phyloP scores from a whole-genome alignment of 23 tunicate species.

The Trididemnum miniatum region DNA sequence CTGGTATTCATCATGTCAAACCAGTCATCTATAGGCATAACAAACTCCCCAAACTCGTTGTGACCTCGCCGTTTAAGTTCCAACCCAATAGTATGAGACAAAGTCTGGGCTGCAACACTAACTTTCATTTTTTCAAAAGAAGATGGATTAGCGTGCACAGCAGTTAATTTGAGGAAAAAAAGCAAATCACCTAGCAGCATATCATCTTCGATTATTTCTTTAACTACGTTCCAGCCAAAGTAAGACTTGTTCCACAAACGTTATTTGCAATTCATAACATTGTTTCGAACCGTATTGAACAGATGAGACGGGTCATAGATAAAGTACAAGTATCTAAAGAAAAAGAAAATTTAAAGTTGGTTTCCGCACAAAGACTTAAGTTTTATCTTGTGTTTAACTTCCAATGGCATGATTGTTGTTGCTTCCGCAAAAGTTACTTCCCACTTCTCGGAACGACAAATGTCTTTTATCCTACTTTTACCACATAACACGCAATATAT shows the following conservation, averaged over 20 bases:
- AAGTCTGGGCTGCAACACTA: not conserved
- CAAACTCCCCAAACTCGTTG: not conserved
- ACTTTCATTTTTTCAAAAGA: not conserved
- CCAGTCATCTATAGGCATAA: not conserved
- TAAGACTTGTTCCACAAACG: constrained; percentile 1
- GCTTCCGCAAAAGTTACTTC: not conserved
- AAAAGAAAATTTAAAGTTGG: not conserved
- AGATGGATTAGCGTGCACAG: not conserved
- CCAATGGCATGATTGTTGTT: not conserved
- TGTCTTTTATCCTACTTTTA: not conserved
- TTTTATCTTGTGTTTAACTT: not conserved
- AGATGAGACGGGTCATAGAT: not conserved
- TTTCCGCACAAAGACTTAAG: not conserved
- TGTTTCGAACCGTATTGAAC: not conserved
- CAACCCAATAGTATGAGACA: constrained; percentile 1
- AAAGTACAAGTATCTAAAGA: constrained; percentile 3
- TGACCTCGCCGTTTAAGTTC: not conserved
- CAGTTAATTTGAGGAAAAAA: not conserved
- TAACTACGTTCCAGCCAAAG: not conserved
- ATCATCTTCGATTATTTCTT: not conserved
- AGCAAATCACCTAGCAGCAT: not conserved
- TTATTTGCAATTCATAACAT: not conserved
- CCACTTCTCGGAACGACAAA: too few relatives aligned
- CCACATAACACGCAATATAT: not conserved
- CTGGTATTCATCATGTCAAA: constrained; percentile 1